These are phyloP conservation scores for Centropyge bicolor DNA, from an alignment of 2,797 vertebrate genomes.

Conservation along the genomic window DNA sequence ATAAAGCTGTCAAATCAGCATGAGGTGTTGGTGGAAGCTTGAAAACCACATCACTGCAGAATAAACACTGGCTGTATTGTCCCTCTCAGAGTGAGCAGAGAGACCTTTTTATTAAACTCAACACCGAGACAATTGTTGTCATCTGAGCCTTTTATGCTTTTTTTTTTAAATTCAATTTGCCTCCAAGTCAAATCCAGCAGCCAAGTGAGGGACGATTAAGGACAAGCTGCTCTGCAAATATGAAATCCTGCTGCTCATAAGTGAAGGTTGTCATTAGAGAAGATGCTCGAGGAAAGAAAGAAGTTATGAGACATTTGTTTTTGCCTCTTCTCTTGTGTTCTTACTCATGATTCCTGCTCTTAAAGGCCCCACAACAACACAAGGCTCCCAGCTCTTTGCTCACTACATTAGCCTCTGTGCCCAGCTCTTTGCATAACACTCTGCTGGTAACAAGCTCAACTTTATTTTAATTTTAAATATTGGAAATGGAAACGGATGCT, in stretches of 20 bases:
- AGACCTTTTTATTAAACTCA: not conserved
- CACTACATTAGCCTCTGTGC: conserved; percentile 12
- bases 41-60: not conserved
- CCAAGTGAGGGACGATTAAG: not conserved
- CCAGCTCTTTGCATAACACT: conserved; percentile 11
- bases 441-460: not conserved
- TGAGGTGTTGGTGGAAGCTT: not conserved
- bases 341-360: conserved; percentile 42
- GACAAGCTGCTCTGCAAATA: conserved; percentile 8
- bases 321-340: conserved; percentile 40
- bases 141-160: conserved; percentile 2
- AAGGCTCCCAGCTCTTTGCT: conserved; percentile 31
- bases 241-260: conserved; percentile 16
- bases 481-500: not conserved
- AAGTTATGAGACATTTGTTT: conserved; percentile 48
- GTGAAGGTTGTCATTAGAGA: conserved; percentile 20
- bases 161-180: not conserved
- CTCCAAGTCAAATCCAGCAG: conserved; percentile 30
- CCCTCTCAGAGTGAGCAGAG: not conserved
- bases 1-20: not conserved
- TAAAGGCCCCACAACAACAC: conserved; percentile 11
- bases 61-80: not conserved
- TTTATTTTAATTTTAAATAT: conserved; percentile 1
- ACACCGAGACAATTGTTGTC: not conserved
- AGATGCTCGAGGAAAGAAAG: conserved; percentile 44